Percentiles rank a stretch among this genome's conserved stretches.
These are phyloP conservation scores for Erinaceus europaeus DNA, from an alignment of 2,113 vertebrate species.

Conservation along the genomic window DNA sequence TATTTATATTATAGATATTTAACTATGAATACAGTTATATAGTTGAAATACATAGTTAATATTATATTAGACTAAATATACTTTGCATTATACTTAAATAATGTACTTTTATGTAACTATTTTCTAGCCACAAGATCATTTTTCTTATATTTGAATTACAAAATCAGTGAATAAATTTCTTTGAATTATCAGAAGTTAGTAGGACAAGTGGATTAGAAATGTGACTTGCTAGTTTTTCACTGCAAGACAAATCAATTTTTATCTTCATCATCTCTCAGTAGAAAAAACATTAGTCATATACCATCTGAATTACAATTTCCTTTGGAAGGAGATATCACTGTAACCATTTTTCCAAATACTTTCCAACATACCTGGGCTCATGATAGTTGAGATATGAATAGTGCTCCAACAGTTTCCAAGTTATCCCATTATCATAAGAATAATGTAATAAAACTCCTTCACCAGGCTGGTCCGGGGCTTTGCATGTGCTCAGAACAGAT, in stretches of 20 bases:
- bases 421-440: conserved; percentile 96
- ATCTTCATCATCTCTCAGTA: not conserved
- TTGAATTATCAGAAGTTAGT: not conserved
- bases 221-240: not conserved
- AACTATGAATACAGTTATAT: too few species aligned
- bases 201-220: not conserved
- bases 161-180: not conserved
- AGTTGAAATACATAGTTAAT: too few species aligned
- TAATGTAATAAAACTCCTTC: conserved; percentile 97
- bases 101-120: not conserved
- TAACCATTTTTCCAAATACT: not conserved
- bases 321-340: not conserved
- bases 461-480: conserved; percentile 93
- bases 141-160: conserved; percentile 13
- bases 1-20: too few species aligned
- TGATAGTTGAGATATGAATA: conserved; percentile 96
- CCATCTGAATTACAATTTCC: not conserved
- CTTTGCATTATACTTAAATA: not conserved
- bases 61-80: too few species aligned
- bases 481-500: conserved; percentile 94
- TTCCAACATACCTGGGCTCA: conserved; percentile 89
- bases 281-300: not conserved
- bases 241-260: not conserved
- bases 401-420: conserved; percentile 96
- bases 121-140: not conserved